Percentiles rank a stretch among this genome's conserved stretches.
Evolutionary conservation across 1,140 invertebrate species (phyloP).

Genomic region (Ceratina calcarata): DNA sequence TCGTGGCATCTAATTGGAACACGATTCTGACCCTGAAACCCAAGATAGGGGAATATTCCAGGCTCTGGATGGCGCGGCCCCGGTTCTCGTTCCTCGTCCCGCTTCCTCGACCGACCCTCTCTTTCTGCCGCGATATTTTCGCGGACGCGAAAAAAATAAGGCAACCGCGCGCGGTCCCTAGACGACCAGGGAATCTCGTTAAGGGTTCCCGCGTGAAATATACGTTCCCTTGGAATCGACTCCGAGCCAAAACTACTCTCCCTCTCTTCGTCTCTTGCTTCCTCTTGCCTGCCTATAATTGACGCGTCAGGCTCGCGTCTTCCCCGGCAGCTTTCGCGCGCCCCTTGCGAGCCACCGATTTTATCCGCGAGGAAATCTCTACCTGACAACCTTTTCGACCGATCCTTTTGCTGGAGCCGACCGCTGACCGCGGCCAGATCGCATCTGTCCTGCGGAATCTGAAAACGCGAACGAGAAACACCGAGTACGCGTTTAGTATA

Average conservation of each 20-base stretch:
- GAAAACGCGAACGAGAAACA: not conserved
- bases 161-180: conserved; percentile 20
- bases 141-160: conserved; percentile 10
- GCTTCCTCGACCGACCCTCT: not conserved
- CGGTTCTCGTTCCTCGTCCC: conserved; percentile 7
- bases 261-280: not conserved
- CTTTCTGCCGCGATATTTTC: conserved; percentile 9
- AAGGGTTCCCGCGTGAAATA: conserved; percentile 59
- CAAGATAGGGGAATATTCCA: conserved; percentile 72
- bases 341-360: conserved; percentile 46
- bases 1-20: conserved; percentile 77
- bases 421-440: conserved; percentile 1
- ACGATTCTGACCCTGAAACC: conserved; percentile 79
- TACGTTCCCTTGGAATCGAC: not conserved
- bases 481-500: not conserved
- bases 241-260: not conserved
- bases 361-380: conserved; percentile 63
- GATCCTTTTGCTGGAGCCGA: not conserved
- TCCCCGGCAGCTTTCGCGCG: conserved; percentile 27
- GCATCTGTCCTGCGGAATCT: conserved; percentile 6
- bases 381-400: not conserved
- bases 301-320: conserved; percentile 64
- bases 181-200: conserved; percentile 63
- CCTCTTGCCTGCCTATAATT: conserved; percentile 60
- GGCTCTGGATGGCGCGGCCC: conserved; percentile 27